A percentile compares a stretch with the other conserved stretches of the same genome.
Conservation (phyloP, 37 sponge, comb jelly and placozoan genomes). For the Aplysina aerophoba region DNA sequence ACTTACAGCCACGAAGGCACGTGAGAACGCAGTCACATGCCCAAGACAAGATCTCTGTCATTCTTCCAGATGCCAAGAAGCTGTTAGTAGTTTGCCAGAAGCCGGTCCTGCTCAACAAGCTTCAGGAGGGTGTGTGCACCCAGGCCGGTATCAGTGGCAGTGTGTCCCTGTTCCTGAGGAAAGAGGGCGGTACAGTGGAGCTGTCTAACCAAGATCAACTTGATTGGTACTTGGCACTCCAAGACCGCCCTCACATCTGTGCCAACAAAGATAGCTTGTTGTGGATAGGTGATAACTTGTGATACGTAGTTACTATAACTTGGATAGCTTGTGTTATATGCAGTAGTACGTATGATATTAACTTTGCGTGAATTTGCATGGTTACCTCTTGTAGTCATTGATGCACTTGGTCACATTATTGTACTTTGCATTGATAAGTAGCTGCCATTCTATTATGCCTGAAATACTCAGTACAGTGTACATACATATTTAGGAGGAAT, state of each 20-base stretch:
- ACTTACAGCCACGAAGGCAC: neutral
- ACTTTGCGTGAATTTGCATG: no score
- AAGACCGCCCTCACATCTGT: conserved; percentile 3
- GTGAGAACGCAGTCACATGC: neutral
- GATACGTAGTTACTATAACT: no score
- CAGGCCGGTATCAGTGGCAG: neutral
- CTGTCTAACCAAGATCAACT: neutral
- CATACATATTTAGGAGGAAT: no score
- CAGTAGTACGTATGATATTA: no score
- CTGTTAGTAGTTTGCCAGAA: neutral
- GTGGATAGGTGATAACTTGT: no score
- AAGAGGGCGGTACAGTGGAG: neutral
- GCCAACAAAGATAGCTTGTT: no score
- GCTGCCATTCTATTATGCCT: no score
- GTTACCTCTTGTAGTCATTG: no score
- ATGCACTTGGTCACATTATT: no score
- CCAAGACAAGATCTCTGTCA: neutral
- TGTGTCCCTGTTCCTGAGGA: neutral
- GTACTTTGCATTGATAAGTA: no score
- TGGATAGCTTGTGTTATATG: no score
- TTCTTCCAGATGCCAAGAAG: neutral
- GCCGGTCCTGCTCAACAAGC: neutral
- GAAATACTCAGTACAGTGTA: no score
- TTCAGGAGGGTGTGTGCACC: neutral
- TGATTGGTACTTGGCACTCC: neutral